Evolutionary conservation across 1,140 invertebrate genomes (phyloP).

Genomic region (Drosophila gunungcola): DNA sequence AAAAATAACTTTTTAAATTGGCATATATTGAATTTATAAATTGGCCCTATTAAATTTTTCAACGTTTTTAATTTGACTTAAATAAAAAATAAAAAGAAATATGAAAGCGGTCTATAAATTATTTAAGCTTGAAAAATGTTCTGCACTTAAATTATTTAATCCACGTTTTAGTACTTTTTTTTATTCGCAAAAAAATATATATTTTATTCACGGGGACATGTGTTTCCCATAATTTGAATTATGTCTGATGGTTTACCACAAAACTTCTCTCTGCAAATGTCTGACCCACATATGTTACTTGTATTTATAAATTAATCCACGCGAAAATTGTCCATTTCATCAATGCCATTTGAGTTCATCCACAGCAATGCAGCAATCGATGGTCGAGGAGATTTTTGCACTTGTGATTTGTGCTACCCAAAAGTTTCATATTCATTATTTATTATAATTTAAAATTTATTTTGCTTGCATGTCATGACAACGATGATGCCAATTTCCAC

Average conservation of each 20-base stretch:
- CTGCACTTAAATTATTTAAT: no score
- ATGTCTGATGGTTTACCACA: neutral
- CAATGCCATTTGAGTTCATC: slow-evolving; percentile 21
- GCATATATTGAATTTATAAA: no score
- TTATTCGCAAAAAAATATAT: neutral
- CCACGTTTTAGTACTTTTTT: neutral
- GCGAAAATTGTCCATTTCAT: slow-evolving; percentile 19
- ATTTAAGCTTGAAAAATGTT: no score
- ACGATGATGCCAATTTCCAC: slow-evolving; percentile 5
- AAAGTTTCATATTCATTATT: slow-evolving; percentile 62
- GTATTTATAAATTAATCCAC: slow-evolving; percentile 23
- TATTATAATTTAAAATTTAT: slow-evolving; percentile 73
- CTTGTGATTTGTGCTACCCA: slow-evolving; percentile 19
- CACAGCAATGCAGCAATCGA: slow-evolving; percentile 10
- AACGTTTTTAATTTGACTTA: no score
- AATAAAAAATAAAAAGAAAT: no score
- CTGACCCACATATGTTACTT: slow-evolving; percentile 1
- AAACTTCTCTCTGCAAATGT: slow-evolving; percentile 1
- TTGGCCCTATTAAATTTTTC: no score
- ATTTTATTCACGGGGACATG: slow-evolving; percentile 5
- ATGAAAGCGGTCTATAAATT: no score
- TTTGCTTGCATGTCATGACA: slow-evolving; percentile 27
- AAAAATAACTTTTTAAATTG: no score
- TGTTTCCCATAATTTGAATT: slow-evolving; percentile 21
- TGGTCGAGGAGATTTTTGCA: neutral